Evolutionary conservation across 2,888 invertebrate species (phyloP).

Genomic region (Epistrophe grossulariae): DNA sequence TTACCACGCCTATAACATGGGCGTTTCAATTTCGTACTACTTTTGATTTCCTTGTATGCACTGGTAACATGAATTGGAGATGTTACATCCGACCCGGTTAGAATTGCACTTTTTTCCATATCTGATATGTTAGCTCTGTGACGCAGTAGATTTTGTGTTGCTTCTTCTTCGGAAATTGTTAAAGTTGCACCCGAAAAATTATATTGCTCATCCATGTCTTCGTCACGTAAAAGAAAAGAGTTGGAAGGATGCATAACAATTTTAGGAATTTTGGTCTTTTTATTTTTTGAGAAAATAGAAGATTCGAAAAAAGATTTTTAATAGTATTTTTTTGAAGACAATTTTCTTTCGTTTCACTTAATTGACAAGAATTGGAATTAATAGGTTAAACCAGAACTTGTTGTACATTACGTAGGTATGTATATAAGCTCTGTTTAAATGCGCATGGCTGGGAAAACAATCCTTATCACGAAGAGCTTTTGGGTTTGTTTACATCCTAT

Average conservation of each 20-base stretch:
- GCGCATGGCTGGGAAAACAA: constrained; percentile 49
- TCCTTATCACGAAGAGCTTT: constrained; percentile 44
- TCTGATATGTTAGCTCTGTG: constrained; percentile 72
- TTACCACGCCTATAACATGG: neutral
- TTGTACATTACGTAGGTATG: neutral
- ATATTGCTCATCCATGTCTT: constrained; percentile 77
- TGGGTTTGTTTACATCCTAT: constrained; percentile 61
- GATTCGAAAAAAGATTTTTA: no score
- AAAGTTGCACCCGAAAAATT: constrained; percentile 83
- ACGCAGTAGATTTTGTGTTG: constrained; percentile 65
- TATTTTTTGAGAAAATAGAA: no score
- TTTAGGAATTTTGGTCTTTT: no score
- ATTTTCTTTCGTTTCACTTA: constrained; percentile 28
- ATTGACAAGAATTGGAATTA: constrained; percentile 38
- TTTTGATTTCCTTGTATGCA: constrained; percentile 78
- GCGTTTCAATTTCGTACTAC: constrained; percentile 20
- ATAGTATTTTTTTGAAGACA: neutral
- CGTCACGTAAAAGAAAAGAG: constrained; percentile 76
- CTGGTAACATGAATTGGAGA: constrained; percentile 84
- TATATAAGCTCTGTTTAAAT: constrained; percentile 26
- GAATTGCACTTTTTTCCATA: constrained; percentile 76
- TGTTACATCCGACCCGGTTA: constrained; percentile 79
- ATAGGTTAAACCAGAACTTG: constrained; percentile 29
- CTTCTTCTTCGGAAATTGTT: constrained; percentile 72
- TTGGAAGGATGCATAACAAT: constrained; percentile 62